A percentile compares a stretch with the other conserved stretches of the same genome.
phyloP scores from a whole-genome alignment of 2,888 invertebrate genomes.

The Pachydiplax longipennis region DNA sequence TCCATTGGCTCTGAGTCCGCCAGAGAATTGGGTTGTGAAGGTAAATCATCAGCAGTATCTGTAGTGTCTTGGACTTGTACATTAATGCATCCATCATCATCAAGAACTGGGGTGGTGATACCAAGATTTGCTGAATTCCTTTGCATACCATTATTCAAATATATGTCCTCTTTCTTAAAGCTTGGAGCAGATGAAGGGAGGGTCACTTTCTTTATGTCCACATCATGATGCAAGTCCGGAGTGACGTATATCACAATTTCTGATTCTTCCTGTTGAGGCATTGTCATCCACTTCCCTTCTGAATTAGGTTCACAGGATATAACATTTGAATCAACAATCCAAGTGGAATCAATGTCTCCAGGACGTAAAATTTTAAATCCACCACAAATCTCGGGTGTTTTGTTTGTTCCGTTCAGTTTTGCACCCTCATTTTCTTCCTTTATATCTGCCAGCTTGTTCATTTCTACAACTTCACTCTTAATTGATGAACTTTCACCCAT shows the following conservation, averaged over 20 bases:
- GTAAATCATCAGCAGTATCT: neutral
- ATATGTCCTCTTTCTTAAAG: conserved; percentile 10
- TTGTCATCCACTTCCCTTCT: neutral
- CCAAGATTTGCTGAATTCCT: neutral
- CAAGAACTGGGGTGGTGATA: neutral
- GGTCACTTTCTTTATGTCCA: neutral
- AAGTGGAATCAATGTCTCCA: neutral
- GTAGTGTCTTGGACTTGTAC: neutral
- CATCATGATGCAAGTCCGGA: neutral
- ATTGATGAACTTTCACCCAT: neutral
- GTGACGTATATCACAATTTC: conserved; percentile 34
- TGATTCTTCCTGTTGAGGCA: neutral
- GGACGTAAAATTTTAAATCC: neutral
- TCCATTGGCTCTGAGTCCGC: no score
- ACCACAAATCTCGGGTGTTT: neutral
- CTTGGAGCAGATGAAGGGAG: neutral
- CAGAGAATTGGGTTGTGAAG: neutral
- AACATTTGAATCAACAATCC: conserved; percentile 3
- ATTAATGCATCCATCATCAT: neutral
- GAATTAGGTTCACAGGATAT: neutral
- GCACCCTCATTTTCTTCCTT: neutral
- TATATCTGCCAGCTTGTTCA: neutral
- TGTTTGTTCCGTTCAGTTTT: neutral
- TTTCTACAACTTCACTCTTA: neutral
- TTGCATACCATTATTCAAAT: neutral